Conservation (phyloP, 1,140 invertebrate species). For the Eriosoma lanigerum region DNA sequence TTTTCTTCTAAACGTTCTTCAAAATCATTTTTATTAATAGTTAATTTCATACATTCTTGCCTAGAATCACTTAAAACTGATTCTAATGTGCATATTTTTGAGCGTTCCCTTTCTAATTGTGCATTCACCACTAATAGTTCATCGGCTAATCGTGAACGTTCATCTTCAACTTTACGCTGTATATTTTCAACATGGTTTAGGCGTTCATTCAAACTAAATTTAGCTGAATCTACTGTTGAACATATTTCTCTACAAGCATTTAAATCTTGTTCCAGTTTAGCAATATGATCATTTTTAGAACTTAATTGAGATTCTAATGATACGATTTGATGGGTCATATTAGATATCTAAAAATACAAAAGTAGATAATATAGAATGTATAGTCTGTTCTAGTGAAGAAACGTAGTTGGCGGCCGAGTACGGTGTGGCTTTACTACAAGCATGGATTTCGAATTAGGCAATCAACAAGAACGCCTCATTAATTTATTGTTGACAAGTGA, state of each 20-base stretch:
- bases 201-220: constrained; percentile 59
- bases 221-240: constrained; percentile 63
- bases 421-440: too few species aligned
- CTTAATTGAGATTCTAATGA: constrained; percentile 62
- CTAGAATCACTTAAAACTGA: constrained; percentile 60
- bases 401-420: too few species aligned
- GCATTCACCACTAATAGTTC: constrained; percentile 60
- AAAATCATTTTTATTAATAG: constrained; percentile 61
- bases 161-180: constrained; percentile 57
- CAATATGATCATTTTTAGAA: constrained; percentile 58
- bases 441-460: too few species aligned
- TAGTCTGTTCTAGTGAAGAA: too few species aligned
- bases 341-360: constrained; percentile 59
- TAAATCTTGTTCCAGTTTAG: constrained; percentile 60
- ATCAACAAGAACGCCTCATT: too few species aligned
- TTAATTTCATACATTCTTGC: constrained; percentile 61
- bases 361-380: too few species aligned
- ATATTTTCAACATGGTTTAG: constrained; percentile 40
- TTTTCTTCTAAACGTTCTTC: constrained; percentile 60
- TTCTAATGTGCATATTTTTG: constrained; percentile 60
- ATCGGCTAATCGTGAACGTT: constrained; percentile 58
- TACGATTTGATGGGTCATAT: constrained; percentile 62
- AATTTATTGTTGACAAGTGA: too few species aligned
- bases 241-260: constrained; percentile 61
- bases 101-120: constrained; percentile 60